Evolutionary conservation across 2,888 invertebrate species (phyloP), one percentile per base, ranked within the genome.

Genomic region (Pammene aurita): DNA sequence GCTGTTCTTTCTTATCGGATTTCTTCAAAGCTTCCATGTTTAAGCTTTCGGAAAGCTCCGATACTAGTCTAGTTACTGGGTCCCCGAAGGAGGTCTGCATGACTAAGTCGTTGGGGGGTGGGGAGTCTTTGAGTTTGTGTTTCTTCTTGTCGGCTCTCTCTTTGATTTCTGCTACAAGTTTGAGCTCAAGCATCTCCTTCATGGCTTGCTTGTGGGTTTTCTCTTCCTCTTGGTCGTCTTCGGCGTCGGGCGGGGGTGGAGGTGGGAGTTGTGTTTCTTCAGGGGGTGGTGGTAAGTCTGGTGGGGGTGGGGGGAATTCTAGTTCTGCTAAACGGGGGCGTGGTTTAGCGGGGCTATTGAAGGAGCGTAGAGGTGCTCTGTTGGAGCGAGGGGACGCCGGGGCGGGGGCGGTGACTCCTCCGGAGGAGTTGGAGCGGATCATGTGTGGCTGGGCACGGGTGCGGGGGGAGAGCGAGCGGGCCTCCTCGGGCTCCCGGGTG

Each of bases 381-480:
- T 72, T 85, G 93, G 78, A 94, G 77, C 60, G 87, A 74, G 81
- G 81, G 0, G 91, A 87, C 5, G 86, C 93, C 74, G 79, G 93
- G 77, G 81, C 78, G 74, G 92, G 94, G 74, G 94, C 93, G 0
- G 95, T 95, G 10, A 96, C 96, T 9, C 97, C 97, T 57, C 97
- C 96, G 0, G 97, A 97, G 0, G 97, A 97, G 87, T 97, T 97
- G 79, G 97, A 97, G 48, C 97, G 94, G 71, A 96, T 97, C 97
- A 97, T 97, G 88, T 97, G 97, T 16, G 95, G 95, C 78, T 95
- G 95, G 2, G 94, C 94, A 69, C 95, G 93, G 11, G 94, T 94
- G 66, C 95, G 93, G 46, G 95, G 95, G 0, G 95, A 95, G 38
- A 95, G 88, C 18, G 95, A 95, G 71, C 95, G 88, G 68, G 86